phyloP scores from a whole-genome alignment of 2,797 vertebrate genomes.

The Ceryle rudis region DNA sequence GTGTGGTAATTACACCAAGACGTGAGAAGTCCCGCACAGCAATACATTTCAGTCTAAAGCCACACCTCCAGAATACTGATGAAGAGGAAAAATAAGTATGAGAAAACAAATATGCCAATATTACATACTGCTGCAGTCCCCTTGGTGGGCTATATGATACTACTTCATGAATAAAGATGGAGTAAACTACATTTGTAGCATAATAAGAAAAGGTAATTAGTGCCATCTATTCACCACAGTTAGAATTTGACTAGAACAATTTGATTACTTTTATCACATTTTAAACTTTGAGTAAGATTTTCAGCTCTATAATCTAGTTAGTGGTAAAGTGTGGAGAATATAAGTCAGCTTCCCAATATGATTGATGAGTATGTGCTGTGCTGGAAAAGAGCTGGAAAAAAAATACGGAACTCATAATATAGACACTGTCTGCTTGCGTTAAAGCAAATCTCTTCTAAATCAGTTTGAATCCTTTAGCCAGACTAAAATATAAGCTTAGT shows the following conservation, averaged over 20 bases:
- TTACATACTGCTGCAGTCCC: constrained; percentile 73
- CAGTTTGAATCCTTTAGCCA: constrained; percentile 65
- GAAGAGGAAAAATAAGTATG: constrained; percentile 63
- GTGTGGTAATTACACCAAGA: constrained; percentile 61
- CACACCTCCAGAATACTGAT: constrained; percentile 72
- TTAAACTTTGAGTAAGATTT: constrained; percentile 96
- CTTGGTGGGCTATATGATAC: constrained; percentile 77
- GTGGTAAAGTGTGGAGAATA: constrained; percentile 82
- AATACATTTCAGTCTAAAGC: constrained; percentile 66
- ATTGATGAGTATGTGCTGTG: constrained; percentile 90
- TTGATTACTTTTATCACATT: constrained; percentile 97
- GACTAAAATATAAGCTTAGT: constrained; percentile 45
- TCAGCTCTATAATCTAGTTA: constrained; percentile 92
- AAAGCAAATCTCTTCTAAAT: constrained; percentile 82
- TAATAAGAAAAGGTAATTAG: constrained; percentile 98
- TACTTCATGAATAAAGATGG: constrained; percentile 92
- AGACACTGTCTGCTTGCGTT: constrained; percentile 79
- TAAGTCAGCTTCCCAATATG: constrained; percentile 87
- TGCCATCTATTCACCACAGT: constrained; percentile 96
- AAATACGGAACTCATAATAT: constrained; percentile 83
- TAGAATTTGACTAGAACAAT: constrained; percentile 91
- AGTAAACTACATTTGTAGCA: constrained; percentile 88
- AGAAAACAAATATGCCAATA: constrained; percentile 79
- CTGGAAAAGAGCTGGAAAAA: constrained; percentile 82
- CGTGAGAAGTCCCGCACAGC: constrained; percentile 11